Conservation (phyloP, 1,140 invertebrate genomes). For the Neodiprion pinetum region DNA sequence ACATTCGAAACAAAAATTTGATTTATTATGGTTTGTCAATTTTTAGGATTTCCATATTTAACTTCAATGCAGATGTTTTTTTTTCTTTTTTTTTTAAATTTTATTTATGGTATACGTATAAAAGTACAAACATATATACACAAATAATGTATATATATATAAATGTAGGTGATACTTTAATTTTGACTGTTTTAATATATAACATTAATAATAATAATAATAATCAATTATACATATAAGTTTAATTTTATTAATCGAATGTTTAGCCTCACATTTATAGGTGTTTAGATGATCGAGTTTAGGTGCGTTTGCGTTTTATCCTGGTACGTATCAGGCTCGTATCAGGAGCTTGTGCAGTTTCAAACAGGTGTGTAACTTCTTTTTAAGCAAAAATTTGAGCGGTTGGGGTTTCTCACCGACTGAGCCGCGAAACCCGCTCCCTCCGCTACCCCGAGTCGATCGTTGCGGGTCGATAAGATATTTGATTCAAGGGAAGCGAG, state of each 20-base stretch:
- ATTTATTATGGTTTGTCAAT: no score
- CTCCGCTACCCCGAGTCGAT: background rate
- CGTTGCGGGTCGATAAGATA: no score
- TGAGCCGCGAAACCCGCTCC: constrained; percentile 1
- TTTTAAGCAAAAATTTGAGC: background rate
- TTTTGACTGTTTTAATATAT: no score
- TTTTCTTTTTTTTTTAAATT: background rate
- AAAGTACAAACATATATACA: background rate
- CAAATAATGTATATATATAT: background rate
- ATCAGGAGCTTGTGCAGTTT: background rate
- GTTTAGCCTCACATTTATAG: background rate
- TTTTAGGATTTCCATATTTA: no score
- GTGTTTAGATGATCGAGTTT: background rate
- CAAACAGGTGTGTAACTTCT: background rate
- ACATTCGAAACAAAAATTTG: no score
- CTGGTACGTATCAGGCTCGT: background rate
- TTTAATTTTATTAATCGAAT: background rate
- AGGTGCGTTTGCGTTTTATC: background rate
- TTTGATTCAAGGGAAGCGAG: no score
- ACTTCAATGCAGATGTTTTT: background rate
- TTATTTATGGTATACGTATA: background rate
- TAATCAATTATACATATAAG: background rate
- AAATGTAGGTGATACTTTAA: no score
- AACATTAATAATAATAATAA: no score
- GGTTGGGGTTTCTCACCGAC: constrained; percentile 3